These are phyloP conservation scores for Burhinus oedicnemus DNA, from an alignment of 2,113 vertebrate species.

Conservation along the genomic window DNA sequence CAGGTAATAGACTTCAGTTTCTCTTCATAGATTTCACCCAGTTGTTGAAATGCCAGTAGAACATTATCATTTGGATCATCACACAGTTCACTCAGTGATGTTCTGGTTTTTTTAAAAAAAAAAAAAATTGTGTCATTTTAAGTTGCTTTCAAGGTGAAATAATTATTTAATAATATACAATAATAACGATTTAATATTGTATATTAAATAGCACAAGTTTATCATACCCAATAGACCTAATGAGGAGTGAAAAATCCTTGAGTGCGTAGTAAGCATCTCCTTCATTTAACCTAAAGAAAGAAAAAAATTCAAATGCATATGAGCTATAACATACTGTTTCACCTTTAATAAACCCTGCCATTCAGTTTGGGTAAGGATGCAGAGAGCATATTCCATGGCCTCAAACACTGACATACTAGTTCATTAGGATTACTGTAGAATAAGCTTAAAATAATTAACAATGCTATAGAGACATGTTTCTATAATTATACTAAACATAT, in stretches of 20 bases:
- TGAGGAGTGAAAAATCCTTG: conserved; percentile 16
- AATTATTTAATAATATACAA: neutral
- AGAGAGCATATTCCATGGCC: neutral
- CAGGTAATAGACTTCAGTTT: neutral
- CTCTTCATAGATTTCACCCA: neutral
- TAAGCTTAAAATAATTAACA: neutral
- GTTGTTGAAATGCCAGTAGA: conserved; percentile 53
- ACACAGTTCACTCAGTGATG: conserved; percentile 45
- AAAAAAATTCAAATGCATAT: neutral
- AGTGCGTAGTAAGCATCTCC: conserved; percentile 24
- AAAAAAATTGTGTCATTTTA: neutral
- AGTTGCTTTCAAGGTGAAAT: neutral
- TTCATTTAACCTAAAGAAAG: conserved; percentile 26
- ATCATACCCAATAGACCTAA: conserved; percentile 25
- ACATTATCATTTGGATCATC: conserved; percentile 17
- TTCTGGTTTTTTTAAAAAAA: neutral
- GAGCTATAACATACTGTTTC: neutral
- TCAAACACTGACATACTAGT: neutral
- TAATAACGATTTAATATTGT: neutral
- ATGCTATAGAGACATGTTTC: neutral
- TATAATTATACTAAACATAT: neutral
- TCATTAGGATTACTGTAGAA: neutral
- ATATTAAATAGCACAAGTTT: neutral
- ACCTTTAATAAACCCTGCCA: neutral
- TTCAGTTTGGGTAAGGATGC: neutral